Base-by-base conservation (phyloP, 2,113 vertebrate species). In the Poeciliopsis occidentalis region DNA sequence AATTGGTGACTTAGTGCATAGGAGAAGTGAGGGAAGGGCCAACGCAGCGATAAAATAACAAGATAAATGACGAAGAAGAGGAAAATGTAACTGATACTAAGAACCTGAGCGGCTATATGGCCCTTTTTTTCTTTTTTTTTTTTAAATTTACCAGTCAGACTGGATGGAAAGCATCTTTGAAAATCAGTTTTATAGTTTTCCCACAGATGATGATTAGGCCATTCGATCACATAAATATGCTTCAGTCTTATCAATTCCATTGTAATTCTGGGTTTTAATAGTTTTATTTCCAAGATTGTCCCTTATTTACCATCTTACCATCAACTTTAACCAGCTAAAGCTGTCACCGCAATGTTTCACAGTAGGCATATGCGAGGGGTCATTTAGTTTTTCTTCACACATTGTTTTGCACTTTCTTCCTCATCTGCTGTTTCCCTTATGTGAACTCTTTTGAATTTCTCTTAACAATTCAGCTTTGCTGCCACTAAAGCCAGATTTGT, bases 1-100 rank as follows among this genome's bases (percentile, higher is more conserved):
- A 94, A 94, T 94, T 94, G 92, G 92, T 64, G 85, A 91, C 88
- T 91, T 85, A 8, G 75, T 79, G 75, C 85, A 41, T 57, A 62
- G 47, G 65, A 75, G 70, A 64, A 73, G 47, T 73, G 81, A 66
- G 73, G 19, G 81, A 67, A 73, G 78, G 84, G 81, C 44, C 60
- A 80, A 72, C 60, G 34, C 41, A 29, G 74, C 30, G 51, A 77
- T 76, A 60, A 72, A 83, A 62, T 62, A 67, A 80, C 71, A 68
- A 61, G 69, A 79, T 71, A 71, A 60, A 65, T 19, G 51, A 75
- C 66, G 69, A 77, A 82, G 78, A 75, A 85, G 85, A 81, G 65
- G 77, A 83, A 85, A 70, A 75, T 76, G 61, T 64, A 80, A 70
- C 70, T 71, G 29, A 67, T 75, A 62, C 15, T 29, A 17, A 44